These are phyloP conservation scores for Dorcus parallelipipedus DNA, from an alignment of 2,888 invertebrate genomes.

Conservation along the genomic window DNA sequence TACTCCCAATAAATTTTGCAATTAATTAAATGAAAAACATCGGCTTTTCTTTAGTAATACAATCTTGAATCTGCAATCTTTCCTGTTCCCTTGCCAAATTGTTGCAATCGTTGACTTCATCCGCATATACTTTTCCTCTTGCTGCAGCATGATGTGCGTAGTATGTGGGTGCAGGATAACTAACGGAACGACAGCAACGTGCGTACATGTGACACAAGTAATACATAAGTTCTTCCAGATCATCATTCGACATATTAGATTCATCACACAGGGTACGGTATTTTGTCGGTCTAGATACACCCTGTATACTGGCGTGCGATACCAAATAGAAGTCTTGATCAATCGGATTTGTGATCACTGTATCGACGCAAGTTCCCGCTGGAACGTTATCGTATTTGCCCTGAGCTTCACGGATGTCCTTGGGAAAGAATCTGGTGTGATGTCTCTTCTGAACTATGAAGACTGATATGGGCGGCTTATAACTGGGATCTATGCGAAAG, in stretches of 20 bases:
- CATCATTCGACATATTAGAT: slow-evolving; percentile 64
- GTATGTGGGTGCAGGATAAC: slow-evolving; percentile 85
- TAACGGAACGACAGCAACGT: slow-evolving; percentile 78
- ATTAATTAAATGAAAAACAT: slow-evolving; percentile 69
- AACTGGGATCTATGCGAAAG: slow-evolving; percentile 48
- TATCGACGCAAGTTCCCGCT: slow-evolving; percentile 82
- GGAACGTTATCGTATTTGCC: slow-evolving; percentile 72
- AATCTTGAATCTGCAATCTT: slow-evolving; percentile 52
- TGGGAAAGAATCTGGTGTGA: slow-evolving; percentile 73
- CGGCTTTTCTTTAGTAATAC: slow-evolving; percentile 55
- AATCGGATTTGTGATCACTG: slow-evolving; percentile 77
- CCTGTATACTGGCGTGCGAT: slow-evolving; percentile 69
- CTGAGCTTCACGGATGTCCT: slow-evolving; percentile 41
- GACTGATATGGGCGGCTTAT: slow-evolving; percentile 80
- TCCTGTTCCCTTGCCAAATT: slow-evolving; percentile 53
- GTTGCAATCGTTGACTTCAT: slow-evolving; percentile 43
- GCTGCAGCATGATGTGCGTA: slow-evolving; percentile 84
- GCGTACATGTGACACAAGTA: slow-evolving; percentile 83
- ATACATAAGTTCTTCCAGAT: slow-evolving; percentile 75
- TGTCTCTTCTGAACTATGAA: slow-evolving; percentile 95
- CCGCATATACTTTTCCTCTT: slow-evolving; percentile 55
- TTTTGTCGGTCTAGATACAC: slow-evolving; percentile 81
- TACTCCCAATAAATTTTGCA: too few relatives aligned
- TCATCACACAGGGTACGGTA: slow-evolving; percentile 85
- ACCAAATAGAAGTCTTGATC: slow-evolving; percentile 84